Conservation (phyloP, 2,888 invertebrate species). For the Deilephila elpenor region DNA sequence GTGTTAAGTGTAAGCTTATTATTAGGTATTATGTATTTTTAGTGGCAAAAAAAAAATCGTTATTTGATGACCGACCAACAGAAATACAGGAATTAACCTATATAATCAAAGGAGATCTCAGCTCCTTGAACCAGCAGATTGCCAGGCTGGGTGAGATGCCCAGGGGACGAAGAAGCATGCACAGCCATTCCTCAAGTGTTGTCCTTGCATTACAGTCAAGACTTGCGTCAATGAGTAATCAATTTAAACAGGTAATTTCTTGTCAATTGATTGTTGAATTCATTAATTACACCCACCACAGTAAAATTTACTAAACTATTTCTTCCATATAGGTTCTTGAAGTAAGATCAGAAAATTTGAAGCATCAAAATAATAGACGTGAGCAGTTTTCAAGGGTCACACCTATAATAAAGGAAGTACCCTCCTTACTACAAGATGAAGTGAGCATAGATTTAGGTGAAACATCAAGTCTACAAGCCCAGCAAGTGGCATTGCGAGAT, state of each 20-base stretch:
- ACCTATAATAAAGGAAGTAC: constrained; percentile 76
- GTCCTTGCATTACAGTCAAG: constrained; percentile 97
- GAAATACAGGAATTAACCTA: constrained; percentile 99
- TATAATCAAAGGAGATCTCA: constrained; percentile 98
- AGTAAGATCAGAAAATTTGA: constrained; percentile 98
- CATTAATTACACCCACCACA: not conserved
- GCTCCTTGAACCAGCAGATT: constrained; percentile 97
- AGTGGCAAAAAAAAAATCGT: constrained; percentile 99
- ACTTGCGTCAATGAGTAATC: constrained; percentile 97
- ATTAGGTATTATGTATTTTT: constrained; percentile 56
- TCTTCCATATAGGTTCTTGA: constrained; percentile 89
- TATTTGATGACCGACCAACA: constrained; percentile 97
- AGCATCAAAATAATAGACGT: constrained; percentile 96
- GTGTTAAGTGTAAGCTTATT: not conserved
- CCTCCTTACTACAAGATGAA: constrained; percentile 85
- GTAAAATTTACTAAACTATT: not conserved
- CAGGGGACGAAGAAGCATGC: constrained; percentile 91
- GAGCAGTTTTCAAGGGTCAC: constrained; percentile 90
- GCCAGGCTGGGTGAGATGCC: constrained; percentile 95
- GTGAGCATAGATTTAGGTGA: constrained; percentile 94
- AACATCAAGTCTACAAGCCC: constrained; percentile 72
- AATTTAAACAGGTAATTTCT: constrained; percentile 92
- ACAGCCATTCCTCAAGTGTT: constrained; percentile 96
- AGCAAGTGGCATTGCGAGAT: constrained; percentile 91
- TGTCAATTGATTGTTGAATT: not conserved